Evolutionary conservation across 2,888 invertebrate species (phyloP).

Genomic region (Drosophila macrospina): DNA sequence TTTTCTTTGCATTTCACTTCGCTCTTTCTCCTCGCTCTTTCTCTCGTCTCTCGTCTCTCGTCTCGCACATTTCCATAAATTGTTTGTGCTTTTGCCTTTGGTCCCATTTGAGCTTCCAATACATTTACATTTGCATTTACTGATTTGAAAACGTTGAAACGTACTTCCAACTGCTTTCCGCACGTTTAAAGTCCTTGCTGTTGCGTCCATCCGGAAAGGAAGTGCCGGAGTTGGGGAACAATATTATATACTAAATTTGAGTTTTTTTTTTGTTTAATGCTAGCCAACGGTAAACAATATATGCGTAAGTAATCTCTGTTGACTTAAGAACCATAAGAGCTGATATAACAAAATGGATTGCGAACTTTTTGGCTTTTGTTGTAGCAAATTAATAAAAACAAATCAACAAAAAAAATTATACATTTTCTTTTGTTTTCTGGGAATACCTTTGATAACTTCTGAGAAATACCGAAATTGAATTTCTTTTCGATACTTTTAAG

Average conservation of each 20-base stretch:
- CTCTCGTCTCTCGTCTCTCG: no score
- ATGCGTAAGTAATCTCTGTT: slow-evolving; percentile 46
- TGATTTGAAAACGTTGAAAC: slow-evolving; percentile 70
- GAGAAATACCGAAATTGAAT: not conserved
- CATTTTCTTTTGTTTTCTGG: slow-evolving; percentile 1
- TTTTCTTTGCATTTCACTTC: slow-evolving; percentile 5
- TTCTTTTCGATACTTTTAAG: no score
- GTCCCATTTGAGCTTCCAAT: slow-evolving; percentile 68
- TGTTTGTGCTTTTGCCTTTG: slow-evolving; percentile 29
- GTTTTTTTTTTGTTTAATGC: slow-evolving; percentile 52
- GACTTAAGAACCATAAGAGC: slow-evolving; percentile 39
- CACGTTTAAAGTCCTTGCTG: slow-evolving; percentile 58
- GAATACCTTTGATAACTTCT: not conserved
- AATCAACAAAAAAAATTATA: slow-evolving; percentile 5
- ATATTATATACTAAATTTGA: slow-evolving; percentile 70
- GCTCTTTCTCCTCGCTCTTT: no score
- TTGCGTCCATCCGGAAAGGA: slow-evolving; percentile 39
- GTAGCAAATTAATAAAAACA: slow-evolving; percentile 30
- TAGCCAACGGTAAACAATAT: slow-evolving; percentile 60
- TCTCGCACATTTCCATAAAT: slow-evolving; percentile 54
- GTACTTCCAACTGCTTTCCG: slow-evolving; percentile 69
- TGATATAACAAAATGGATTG: slow-evolving; percentile 10
- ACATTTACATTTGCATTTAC: slow-evolving; percentile 76
- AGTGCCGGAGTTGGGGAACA: slow-evolving; percentile 12
- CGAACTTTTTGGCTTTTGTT: slow-evolving; percentile 12